Percentiles rank a stretch among this genome's conserved stretches.
These are phyloP conservation scores for Drosophila helvetica DNA, from an alignment of 2,888 invertebrate genomes.

Conservation along the genomic window DNA sequence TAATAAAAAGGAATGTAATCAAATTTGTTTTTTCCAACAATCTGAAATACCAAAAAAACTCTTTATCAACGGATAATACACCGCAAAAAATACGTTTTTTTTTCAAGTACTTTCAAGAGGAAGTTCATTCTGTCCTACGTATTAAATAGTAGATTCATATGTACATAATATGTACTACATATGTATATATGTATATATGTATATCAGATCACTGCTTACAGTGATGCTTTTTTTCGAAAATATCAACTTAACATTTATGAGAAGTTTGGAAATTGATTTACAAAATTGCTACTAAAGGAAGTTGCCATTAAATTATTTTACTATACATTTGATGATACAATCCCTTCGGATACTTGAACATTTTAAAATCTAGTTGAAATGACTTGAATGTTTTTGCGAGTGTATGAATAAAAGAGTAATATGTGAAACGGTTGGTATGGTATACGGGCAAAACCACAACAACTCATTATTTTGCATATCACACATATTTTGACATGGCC, in stretches of 20 bases:
- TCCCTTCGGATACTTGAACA: neutral
- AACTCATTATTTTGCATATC: slow-evolving; percentile 76
- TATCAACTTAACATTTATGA: no score
- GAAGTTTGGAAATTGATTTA: no score
- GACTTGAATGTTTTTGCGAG: neutral
- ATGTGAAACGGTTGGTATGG: slow-evolving; percentile 1
- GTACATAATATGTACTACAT: no score
- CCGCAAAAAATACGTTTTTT: neutral
- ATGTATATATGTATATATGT: no score
- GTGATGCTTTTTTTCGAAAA: no score
- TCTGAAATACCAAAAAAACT: slow-evolving; percentile 17
- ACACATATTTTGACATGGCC: slow-evolving; percentile 76
- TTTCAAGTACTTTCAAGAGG: neutral
- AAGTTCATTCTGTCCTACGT: neutral
- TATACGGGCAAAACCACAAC: slow-evolving; percentile 56
- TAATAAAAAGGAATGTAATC: slow-evolving; percentile 19
- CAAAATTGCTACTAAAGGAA: no score
- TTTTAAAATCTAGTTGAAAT: neutral
- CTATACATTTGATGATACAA: no score
- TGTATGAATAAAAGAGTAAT: slow-evolving; percentile 1
- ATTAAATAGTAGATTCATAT: neutral
- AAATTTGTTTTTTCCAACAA: slow-evolving; percentile 21
- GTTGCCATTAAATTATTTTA: no score
- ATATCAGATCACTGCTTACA: no score
- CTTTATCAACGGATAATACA: slow-evolving; percentile 13